Evolutionary conservation across 92 coral and sea anemone species (phyloP).

Genomic region (Paragorgia papillata): DNA sequence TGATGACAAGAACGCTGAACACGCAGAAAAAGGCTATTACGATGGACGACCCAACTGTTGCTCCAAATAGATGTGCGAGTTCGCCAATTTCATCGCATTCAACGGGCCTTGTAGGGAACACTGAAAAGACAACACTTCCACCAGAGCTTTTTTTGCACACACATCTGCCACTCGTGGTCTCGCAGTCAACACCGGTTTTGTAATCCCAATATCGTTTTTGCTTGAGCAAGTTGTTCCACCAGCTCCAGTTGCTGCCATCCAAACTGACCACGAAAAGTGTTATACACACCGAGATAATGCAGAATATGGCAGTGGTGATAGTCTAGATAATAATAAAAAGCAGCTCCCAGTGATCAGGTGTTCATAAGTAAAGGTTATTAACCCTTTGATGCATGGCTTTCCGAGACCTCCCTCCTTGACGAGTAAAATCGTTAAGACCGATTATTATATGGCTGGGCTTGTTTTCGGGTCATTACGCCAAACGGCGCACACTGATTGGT

Average conservation of each 20-base stretch:
- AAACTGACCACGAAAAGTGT: slow-evolving; percentile 9
- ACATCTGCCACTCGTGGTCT: neutral
- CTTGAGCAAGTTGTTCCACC: neutral
- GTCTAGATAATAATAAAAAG: slow-evolving; percentile 1
- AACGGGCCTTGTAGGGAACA: too few species aligned
- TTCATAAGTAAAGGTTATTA: neutral
- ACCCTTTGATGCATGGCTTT: too few species aligned
- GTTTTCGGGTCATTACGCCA: too few species aligned
- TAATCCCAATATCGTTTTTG: slow-evolving; percentile 1
- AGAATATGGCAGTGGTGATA: slow-evolving; percentile 8
- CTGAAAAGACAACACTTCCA: too few species aligned
- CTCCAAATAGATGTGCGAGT: slow-evolving; percentile 19
- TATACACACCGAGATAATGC: neutral
- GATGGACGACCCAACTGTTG: slow-evolving; percentile 21
- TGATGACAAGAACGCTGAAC: slow-evolving; percentile 12
- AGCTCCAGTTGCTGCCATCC: slow-evolving; percentile 20
- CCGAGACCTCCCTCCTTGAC: too few species aligned
- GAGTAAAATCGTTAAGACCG: too few species aligned
- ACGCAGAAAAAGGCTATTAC: slow-evolving; percentile 12
- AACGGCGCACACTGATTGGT: too few species aligned
- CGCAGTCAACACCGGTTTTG: slow-evolving; percentile 3
- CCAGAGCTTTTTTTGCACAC: neutral
- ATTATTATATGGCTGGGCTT: too few species aligned
- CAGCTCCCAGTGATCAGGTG: neutral
- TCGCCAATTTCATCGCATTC: slow-evolving; percentile 22